Conservation (phyloP, 2,113 vertebrate genomes). For the Eudyptes chrysolophus region DNA sequence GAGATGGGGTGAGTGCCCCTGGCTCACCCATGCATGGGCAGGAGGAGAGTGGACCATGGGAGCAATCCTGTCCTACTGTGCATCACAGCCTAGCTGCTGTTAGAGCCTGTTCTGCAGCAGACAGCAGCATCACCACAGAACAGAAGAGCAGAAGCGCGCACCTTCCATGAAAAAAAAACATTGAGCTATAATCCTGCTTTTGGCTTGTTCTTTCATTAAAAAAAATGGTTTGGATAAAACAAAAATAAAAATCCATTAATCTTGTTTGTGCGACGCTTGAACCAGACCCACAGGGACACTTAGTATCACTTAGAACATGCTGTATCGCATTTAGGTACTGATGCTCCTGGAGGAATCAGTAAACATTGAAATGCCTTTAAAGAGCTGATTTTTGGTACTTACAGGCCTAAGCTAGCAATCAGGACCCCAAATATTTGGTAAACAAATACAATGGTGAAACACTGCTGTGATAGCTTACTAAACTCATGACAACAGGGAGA, state of each 20-base stretch:
- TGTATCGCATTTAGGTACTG: neutral
- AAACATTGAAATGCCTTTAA: neutral
- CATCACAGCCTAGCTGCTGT: rapidly evolving
- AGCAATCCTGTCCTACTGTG: neutral
- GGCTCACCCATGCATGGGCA: rapidly evolving
- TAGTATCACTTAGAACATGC: neutral
- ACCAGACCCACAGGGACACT: neutral
- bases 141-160: neutral
- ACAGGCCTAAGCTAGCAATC: neutral
- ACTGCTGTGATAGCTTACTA: neutral
- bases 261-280: neutral
- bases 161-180: neutral
- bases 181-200: neutral
- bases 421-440: neutral
- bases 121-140: neutral
- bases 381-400: neutral
- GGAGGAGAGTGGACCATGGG: neutral
- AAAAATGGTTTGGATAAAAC: neutral
- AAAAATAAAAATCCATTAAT: neutral
- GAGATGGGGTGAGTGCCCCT: neutral
- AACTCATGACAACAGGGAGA: neutral
- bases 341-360: neutral
- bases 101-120: neutral
- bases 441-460: neutral
- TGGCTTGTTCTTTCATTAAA: neutral